Conservation (phyloP, 2,888 invertebrate species). For the Heliconius ismenius region DNA sequence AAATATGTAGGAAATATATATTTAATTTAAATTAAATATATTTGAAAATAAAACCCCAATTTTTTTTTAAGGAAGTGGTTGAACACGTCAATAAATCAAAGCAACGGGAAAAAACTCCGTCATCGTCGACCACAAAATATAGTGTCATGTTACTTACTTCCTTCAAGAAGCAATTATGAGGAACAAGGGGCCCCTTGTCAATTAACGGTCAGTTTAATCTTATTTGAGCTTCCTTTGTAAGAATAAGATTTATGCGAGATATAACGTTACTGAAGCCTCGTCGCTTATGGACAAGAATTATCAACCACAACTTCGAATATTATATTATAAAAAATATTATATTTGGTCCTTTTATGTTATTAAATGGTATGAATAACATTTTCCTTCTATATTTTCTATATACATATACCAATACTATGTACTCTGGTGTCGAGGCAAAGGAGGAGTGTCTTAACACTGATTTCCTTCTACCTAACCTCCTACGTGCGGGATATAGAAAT, state of each 20-base stretch:
- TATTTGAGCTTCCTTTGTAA: conserved; percentile 69
- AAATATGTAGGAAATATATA: no score
- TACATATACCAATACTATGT: no score
- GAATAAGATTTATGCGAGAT: conserved; percentile 37
- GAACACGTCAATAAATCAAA: conserved; percentile 12
- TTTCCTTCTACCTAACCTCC: no score
- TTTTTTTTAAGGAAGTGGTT: conserved; percentile 3
- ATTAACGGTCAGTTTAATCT: conserved; percentile 75
- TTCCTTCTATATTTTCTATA: no score
- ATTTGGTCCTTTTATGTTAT: no score
- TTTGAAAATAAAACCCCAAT: not conserved
- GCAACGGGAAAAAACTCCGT: conserved; percentile 6
- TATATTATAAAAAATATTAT: no score
- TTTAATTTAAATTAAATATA: not conserved
- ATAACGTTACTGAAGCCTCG: conserved; percentile 31
- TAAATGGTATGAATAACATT: no score
- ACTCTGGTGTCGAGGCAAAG: no score
- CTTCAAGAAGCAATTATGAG: conserved; percentile 68
- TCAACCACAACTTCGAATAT: not conserved
- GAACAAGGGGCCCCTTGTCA: conserved; percentile 76
- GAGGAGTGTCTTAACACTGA: no score
- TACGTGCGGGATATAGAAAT: no score
- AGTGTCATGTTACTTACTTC: conserved; percentile 62
- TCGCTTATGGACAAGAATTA: not conserved
- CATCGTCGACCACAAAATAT: conserved; percentile 29